Evolutionary conservation across 2,113 vertebrate species (phyloP), one percentile per base, ranked within the genome.

Genomic region (Hypanus sabinus): DNA sequence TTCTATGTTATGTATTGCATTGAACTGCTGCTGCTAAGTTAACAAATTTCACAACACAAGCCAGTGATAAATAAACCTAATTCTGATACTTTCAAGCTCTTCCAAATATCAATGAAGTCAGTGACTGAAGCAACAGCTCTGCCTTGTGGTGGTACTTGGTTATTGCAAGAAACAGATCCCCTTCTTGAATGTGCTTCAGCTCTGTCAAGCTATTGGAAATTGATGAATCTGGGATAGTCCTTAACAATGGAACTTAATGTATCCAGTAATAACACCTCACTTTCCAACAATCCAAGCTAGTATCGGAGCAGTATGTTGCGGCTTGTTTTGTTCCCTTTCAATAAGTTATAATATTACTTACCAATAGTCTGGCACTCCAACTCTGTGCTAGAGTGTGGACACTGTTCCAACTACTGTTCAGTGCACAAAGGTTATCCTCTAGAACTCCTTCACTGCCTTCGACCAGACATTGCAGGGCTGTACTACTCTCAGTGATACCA

Each of bases 351-450:
- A 18, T 3, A 12, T 73, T 12, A 94, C 96, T 88, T 95, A 99
- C 99, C 98, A 99, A 95, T 93, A 99, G 95, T 0, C 97, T 97
- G 11, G 96, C 98, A 60, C 98, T 98, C 98, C 99, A 99, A 94
- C 99, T 98, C 95, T 99, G 98, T 0, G 97, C 97, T 97, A 97
- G 98, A 20, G 98, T 99, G 65, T 97, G 97, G 5, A 98, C 97
- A 0, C 97, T 96, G 88, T 97, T 98, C 98, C 97, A 99, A 60
- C 97, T 96, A 38, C 98, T 97, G 3, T 98, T 98, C 0, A 99
- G 97, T 27, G 97, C 95, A 57, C 97, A 98, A 2, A 99, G 96
- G 92, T 96, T 97, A 92, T 98, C 98, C 93, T 99, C 98, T 85
- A 99, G 95, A 65, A 96, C 94, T n/a, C 95, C 75, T 95, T 97